Evolutionary conservation across 2,888 invertebrate species (phyloP), one percentile per base, ranked within the genome.

Genomic region (Hirtodrosophila alboralis): DNA sequence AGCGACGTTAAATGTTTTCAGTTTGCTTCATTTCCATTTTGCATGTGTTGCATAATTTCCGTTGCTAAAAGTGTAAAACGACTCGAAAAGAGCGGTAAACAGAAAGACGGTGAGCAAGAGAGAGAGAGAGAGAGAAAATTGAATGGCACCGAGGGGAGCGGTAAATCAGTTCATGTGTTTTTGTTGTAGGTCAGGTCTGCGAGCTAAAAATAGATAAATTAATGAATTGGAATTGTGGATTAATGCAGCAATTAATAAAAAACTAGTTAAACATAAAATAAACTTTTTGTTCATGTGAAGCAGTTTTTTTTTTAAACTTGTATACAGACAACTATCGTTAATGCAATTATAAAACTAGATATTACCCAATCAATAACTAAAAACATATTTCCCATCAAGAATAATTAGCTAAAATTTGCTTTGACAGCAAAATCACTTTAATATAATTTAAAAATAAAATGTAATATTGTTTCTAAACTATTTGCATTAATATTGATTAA

Each of bases 11-110:
- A 48, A 54, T 56, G 54, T 54, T 56, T 73, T 48, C 44, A 10
- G 33, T 58, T 61, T 59, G 59, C 53, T 70, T 78, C 49, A 78
- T 76, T 75, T 65, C 52, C 81, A 76, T 69, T 80, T 79, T 80
- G 65, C 68, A 80, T 76, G 45, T 84, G 81, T 80, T 79, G 69
- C 86, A 69, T 80, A 79, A 79, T 86, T 84, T 86, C 84, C 79
- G 77, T 56, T 62, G 51, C 60, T 54, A 57, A 69, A 61, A 56
- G 37, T 60, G 54, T 44, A 36, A 70, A 53, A 41, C 38, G 4
- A 33, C 27, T 57, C 40, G 30, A 30, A 31, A 37, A n/a, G n/a
- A n/a, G n/a, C n/a, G n/a, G n/a, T n/a, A n/a, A n/a, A n/a, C 16
- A 40, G 9, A 44, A 13, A 30, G 14, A 12, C 33, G n/a, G n/a